Evolutionary conservation across 2,888 invertebrate species (phyloP), one percentile per base, ranked within the genome.

Genomic region (Psococerastis gibbosa): DNA sequence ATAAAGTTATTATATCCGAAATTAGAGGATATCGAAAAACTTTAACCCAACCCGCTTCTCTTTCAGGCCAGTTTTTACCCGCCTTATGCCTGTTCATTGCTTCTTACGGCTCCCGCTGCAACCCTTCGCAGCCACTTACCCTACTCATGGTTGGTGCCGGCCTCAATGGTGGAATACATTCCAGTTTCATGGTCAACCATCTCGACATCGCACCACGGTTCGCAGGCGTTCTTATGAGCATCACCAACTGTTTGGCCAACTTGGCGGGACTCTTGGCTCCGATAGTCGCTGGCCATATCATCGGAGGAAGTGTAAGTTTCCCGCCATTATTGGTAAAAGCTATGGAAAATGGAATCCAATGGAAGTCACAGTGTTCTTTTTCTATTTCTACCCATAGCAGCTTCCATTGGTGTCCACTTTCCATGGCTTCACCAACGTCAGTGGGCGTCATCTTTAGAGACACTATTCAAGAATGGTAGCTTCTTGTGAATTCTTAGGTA

Each of bases 171-270:
- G 54, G 55, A 16, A 54, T 55, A 32, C 57, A 56, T 43, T 55
- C 56, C 22, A 60, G 59, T 6, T 59, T 56, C 48, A 54, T 55
- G 13, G 54, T 57, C 38, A 59, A 58, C 48, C 58, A 60, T 46
- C 54, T 61, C 13, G 61, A 62, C 45, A 56, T 62, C 43, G 57
- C 60, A 1, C 56, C 60, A 2, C 55, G 59, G 45, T 59, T 56
- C 48, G 60, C 61, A 11, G 60, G 59, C 3, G 56, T 56, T 18
- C 50, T 61, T 9, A 58, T 60, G 55, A 60, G 60, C 31, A 54
- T 62, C 33, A 58, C 60, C n/a, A 61, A 60, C 47, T 55, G 56
- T 15, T 46, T 56, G 22, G 59, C 59, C 9, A 60, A 59, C 45
- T 51, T 60, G 3, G 53, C 56, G 13, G 61, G 60, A 17, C 54